Percentiles rank a stretch among this genome's conserved stretches.
Evolutionary conservation across 2,888 invertebrate species (phyloP).

Genomic region (Epirrita christyi): DNA sequence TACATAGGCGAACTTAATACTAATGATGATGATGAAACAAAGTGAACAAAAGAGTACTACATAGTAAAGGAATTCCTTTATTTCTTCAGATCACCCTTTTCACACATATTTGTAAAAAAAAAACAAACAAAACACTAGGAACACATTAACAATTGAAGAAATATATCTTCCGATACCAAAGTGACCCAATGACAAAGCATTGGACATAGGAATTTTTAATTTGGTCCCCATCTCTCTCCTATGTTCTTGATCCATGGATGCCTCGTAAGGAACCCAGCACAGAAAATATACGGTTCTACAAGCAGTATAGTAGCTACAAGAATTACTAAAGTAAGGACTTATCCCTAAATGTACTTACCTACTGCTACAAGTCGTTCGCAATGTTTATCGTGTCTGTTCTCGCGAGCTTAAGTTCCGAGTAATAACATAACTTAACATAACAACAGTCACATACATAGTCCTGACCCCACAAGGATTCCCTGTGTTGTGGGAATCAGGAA

Average conservation of each 20-base stretch:
- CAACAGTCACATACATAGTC: no score
- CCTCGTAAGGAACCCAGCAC: constrained; percentile 4
- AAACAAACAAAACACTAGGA: not conserved
- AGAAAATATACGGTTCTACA: not conserved
- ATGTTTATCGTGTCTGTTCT: not conserved
- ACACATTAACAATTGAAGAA: constrained; percentile 1
- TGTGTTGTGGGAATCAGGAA: no score
- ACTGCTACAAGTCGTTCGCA: not conserved
- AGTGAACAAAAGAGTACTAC: not conserved
- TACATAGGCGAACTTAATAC: no score
- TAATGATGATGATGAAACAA: not conserved
- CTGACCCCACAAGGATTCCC: no score
- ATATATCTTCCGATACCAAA: constrained; percentile 9
- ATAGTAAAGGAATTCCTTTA: not conserved
- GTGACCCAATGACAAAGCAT: constrained; percentile 30
- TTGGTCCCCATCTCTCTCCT: constrained; percentile 21
- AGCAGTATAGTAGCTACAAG: no score
- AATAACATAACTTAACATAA: no score
- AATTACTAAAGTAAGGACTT: no score
- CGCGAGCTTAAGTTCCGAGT: no score
- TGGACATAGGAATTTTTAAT: constrained; percentile 38
- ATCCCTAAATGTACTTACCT: no score
- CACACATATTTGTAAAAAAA: not conserved
- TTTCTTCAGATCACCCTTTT: not conserved
- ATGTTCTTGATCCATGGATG: constrained; percentile 9